Evolutionary conservation across 2,888 invertebrate genomes (phyloP).

Genomic region (Ferrisia virgata): DNA sequence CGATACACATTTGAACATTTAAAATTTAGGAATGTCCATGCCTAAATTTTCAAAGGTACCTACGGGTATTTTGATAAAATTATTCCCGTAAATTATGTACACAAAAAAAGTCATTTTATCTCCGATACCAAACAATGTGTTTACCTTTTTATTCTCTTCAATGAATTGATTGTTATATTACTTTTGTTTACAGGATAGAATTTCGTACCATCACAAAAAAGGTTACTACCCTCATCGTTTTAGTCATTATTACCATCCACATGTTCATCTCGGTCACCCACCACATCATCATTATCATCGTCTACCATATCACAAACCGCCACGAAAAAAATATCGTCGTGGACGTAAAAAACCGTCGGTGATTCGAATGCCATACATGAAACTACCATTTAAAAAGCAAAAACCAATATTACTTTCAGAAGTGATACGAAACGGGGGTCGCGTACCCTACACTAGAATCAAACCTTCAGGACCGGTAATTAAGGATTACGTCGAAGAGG

Average conservation of each 20-base stretch:
- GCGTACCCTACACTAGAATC: background rate
- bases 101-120: no score
- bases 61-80: no score
- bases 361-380: background rate
- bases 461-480: background rate
- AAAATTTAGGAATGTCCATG: no score
- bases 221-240: background rate
- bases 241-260: background rate
- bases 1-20: background rate
- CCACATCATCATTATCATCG: background rate
- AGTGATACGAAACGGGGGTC: slow-evolving; percentile 9
- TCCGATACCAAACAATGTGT: no score
- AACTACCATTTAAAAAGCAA: background rate
- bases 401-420: slow-evolving; percentile 28
- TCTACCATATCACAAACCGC: background rate
- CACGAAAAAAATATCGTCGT: background rate
- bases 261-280: background rate
- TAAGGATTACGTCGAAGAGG: slow-evolving; percentile 29
- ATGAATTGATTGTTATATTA: background rate
- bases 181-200: background rate
- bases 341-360: background rate
- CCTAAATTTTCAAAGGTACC: no score
- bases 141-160: background rate
- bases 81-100: no score
- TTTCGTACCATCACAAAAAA: background rate